Base-by-base conservation (phyloP, 2,888 invertebrate genomes). In the Pyrrhia umbra region DNA sequence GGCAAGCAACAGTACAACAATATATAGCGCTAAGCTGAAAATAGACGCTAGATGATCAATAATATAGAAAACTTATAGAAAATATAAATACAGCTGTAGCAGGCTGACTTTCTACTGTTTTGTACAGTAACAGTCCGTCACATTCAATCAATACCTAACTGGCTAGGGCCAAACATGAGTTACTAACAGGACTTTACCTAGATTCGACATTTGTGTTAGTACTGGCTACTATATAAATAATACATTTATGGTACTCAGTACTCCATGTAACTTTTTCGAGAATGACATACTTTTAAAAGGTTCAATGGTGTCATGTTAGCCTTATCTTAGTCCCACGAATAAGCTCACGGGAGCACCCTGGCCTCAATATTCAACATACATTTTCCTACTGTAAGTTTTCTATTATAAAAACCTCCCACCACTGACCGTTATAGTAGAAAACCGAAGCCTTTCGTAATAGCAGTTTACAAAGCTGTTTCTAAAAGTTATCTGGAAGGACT, bases 1-100 rank as follows among this genome's bases (percentile, higher is more conserved):
- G 47, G 62, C 75, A 57, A 78, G 63, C 66, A 63, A 60, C 59
- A 86, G 85, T 84, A 86, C 83, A 85, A 84, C 47, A 52, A 34
- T 27, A 54, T 16, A 69, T 58, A 82, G 27, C 82, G 65, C 79
- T 86, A 83, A 68, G 61, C 62, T 71, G 65, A 71, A 68, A 72
- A 77, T 66, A 60, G 25, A 43, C 39, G 42, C 68, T 45, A 18
- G 2, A 16, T 30, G 20, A 68, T 60, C 30, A 40, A 40, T 42
- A 40, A 25, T 23, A 34, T 37, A 73, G 18, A 65, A 67, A 58
- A 67, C 3, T n/a, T 51, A 68, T 68, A 59, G 37, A 74, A 59
- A 68, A 73, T 68, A 67, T 16, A 73, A 51, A 13, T 67, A 39
- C 20, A 6, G 16, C 30, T 39, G 37, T 13, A 39, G 64, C 40